A percentile compares a stretch with the other conserved stretches of the same genome.
These are phyloP conservation scores for Crax fasciolata DNA, from an alignment of 2,797 vertebrate species.

Conservation along the genomic window DNA sequence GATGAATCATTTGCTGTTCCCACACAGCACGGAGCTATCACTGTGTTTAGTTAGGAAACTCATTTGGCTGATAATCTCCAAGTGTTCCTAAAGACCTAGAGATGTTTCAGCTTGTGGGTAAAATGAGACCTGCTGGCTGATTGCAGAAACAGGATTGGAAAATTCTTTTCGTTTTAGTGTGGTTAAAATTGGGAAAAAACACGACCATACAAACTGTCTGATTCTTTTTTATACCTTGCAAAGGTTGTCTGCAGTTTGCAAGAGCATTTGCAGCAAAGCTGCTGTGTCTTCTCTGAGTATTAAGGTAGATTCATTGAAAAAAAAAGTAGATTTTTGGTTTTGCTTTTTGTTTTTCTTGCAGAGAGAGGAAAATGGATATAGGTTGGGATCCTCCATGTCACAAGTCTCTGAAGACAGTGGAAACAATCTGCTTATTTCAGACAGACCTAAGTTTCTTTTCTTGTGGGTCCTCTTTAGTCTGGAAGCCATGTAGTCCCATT, in stretches of 20 bases:
- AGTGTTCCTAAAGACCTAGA: background rate
- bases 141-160: background rate
- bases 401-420: background rate
- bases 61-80: background rate
- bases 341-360: too few relatives aligned
- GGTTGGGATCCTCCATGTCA: background rate
- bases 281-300: background rate
- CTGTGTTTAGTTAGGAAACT: background rate
- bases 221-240: background rate
- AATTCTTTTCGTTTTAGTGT: background rate
- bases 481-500: background rate
- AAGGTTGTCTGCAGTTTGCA: background rate
- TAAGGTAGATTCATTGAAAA: background rate
- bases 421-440: background rate
- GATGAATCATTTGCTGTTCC: background rate
- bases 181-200: background rate
- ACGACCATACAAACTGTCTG: background rate
- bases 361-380: background rate
- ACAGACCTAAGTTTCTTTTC: background rate
- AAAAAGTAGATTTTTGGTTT: too few relatives aligned
- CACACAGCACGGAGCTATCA: background rate
- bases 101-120: background rate
- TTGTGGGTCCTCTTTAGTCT: background rate
- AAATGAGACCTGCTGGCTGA: background rate
- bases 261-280: background rate